These are phyloP conservation scores for Diphyllodes magnificus DNA, from an alignment of 2,113 vertebrate species.

Conservation along the genomic window DNA sequence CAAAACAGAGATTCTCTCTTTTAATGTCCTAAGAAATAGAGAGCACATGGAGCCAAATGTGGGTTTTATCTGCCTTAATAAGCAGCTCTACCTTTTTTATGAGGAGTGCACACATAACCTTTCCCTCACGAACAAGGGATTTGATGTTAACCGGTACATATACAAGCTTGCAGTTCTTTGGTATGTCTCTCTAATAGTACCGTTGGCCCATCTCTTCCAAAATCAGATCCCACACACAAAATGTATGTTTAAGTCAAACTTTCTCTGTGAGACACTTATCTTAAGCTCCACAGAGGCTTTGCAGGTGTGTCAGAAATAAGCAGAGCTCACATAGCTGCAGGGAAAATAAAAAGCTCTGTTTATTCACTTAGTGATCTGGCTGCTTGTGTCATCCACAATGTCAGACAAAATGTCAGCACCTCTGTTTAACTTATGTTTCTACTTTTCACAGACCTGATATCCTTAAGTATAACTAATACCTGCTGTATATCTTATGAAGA, in stretches of 20 bases:
- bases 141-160: neutral
- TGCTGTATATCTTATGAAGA: slow-evolving; percentile 10
- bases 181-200: neutral
- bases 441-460: neutral
- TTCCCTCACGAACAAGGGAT: neutral
- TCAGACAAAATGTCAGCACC: slow-evolving; percentile 9
- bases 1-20: neutral
- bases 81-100: neutral
- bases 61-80: neutral
- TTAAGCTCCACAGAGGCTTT: neutral
- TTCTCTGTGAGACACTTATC: neutral
- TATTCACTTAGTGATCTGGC: slow-evolving; percentile 25
- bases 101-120: neutral
- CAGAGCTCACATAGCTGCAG: neutral
- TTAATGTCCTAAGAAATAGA: neutral
- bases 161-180: neutral
- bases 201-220: neutral
- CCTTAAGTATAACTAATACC: neutral
- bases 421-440: slow-evolving; percentile 12
- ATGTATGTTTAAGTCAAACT: neutral
- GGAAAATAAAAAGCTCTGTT: slow-evolving; percentile 3
- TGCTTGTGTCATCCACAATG: neutral
- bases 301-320: slow-evolving; percentile 18
- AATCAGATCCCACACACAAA: neutral
- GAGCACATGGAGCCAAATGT: neutral